These are phyloP conservation scores for Drosophila watanabei DNA, from an alignment of 1,140 invertebrate species.

Conservation along the genomic window DNA sequence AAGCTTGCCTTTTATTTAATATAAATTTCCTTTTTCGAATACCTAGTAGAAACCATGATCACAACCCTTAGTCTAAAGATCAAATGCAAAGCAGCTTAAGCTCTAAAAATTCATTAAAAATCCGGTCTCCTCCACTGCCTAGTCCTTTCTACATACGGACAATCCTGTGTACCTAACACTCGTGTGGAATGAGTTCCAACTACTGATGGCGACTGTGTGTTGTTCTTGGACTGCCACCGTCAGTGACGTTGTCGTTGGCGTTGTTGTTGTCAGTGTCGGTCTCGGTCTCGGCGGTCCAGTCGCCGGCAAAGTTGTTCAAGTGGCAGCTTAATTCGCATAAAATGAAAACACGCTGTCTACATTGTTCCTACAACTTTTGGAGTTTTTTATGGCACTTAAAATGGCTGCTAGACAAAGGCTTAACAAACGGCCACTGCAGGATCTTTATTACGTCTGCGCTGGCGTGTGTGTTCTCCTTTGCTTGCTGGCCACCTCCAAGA, in stretches of 20 bases:
- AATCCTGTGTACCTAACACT: conserved; percentile 28
- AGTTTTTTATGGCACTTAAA: conserved; percentile 83
- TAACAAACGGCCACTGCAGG: conserved; percentile 63
- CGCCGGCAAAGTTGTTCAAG: conserved; percentile 80
- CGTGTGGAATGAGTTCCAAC: conserved; percentile 20
- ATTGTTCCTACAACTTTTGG: conserved; percentile 85
- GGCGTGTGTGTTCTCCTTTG: conserved; percentile 21
- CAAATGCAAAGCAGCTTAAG: background rate
- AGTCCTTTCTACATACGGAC: conserved; percentile 11
- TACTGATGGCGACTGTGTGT: conserved; percentile 34
- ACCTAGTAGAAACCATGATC: no score
- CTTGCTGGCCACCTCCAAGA: conserved; percentile 36
- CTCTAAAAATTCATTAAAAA: conserved; percentile 19
- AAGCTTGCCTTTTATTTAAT: no score
- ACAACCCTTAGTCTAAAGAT: background rate
- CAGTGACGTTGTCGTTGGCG: conserved; percentile 34
- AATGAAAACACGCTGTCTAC: conserved; percentile 85
- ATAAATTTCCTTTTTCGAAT: no score
- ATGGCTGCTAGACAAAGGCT: conserved; percentile 82
- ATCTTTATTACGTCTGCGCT: conserved; percentile 52
- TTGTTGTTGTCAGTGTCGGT: conserved; percentile 32
- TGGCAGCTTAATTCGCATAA: conserved; percentile 85
- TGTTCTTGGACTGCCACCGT: conserved; percentile 52
- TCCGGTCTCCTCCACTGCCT: background rate
- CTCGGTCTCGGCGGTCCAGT: conserved; percentile 67